Evolutionary conservation across 1,140 invertebrate species (phyloP).

Genomic region (Drosophila eugracilis): DNA sequence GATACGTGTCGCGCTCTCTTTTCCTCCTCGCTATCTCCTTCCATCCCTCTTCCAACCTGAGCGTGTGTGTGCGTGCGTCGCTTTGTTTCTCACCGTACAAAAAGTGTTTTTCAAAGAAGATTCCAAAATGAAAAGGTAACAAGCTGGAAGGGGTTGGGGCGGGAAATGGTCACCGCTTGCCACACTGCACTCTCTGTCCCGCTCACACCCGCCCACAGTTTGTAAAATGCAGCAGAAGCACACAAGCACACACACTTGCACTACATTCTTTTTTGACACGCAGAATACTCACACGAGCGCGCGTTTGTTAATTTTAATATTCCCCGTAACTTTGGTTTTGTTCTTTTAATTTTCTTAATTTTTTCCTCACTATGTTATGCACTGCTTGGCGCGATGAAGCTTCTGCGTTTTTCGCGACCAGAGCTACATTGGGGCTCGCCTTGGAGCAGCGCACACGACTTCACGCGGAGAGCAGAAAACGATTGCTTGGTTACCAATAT

Average conservation of each 20-base stretch:
- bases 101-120: conserved; percentile 35
- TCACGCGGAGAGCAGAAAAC: conserved; percentile 29
- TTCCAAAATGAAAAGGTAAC: conserved; percentile 31
- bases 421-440: conserved; percentile 20
- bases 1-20: conserved; percentile 47
- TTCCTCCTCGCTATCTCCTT: neutral
- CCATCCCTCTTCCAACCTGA: conserved; percentile 3
- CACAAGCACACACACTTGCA: conserved; percentile 17
- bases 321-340: conserved; percentile 39
- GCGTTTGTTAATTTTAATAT: conserved; percentile 54
- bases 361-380: conserved; percentile 15
- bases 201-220: conserved; percentile 59
- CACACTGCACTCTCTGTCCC: conserved; percentile 55
- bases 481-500: neutral
- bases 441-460: conserved; percentile 46
- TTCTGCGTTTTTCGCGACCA: conserved; percentile 20
- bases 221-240: conserved; percentile 62
- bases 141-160: conserved; percentile 1
- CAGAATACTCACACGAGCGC: conserved; percentile 42
- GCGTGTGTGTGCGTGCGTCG: conserved; percentile 22
- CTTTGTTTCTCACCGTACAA: conserved; percentile 40
- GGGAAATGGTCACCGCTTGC: conserved; percentile 51
- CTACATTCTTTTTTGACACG: conserved; percentile 7
- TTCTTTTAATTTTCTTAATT: conserved; percentile 50
- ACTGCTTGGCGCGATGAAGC: conserved; percentile 18